Percentiles rank a stretch among this genome's conserved stretches.
phyloP scores from a whole-genome alignment of 2,888 invertebrate genomes.

The Drosophila siamana region DNA sequence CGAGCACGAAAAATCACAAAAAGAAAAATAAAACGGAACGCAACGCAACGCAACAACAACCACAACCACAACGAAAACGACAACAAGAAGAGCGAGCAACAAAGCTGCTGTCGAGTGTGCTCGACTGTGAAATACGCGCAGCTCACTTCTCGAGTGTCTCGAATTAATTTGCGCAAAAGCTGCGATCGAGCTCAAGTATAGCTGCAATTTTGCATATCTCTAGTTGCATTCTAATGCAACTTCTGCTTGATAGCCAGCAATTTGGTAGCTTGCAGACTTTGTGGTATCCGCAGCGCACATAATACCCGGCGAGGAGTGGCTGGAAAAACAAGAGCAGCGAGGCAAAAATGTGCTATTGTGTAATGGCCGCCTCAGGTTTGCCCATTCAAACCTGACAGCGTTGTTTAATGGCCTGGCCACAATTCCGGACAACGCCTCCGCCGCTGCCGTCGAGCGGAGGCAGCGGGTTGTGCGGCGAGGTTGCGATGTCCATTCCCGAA shows the following conservation, averaged over 20 bases:
- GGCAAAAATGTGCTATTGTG: conserved; percentile 64
- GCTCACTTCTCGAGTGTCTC: no score
- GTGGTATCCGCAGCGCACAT: no score
- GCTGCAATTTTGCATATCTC: no score
- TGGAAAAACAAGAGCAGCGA: conserved; percentile 21
- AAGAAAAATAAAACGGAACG: conserved; percentile 5
- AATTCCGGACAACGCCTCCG: conserved; percentile 56
- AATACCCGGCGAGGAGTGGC: no score
- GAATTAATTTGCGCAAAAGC: no score
- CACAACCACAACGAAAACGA: background rate
- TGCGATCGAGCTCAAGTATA: no score
- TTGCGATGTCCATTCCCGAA: conserved; percentile 21
- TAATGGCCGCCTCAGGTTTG: conserved; percentile 78
- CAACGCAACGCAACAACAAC: conserved; percentile 2
- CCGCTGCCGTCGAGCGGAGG: no score
- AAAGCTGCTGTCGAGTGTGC: background rate
- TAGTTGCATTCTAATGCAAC: no score
- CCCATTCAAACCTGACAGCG: conserved; percentile 78
- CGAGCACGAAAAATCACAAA: conserved; percentile 7
- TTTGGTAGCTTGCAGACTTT: no score
- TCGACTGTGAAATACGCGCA: background rate
- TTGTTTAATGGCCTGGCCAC: conserved; percentile 75
- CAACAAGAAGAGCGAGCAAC: no score
- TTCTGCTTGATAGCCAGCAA: no score
- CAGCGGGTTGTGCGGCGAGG: conserved; percentile 6